Evolutionary conservation across 2,797 vertebrate species (phyloP).

Genomic region (Jordanella pulchra): DNA sequence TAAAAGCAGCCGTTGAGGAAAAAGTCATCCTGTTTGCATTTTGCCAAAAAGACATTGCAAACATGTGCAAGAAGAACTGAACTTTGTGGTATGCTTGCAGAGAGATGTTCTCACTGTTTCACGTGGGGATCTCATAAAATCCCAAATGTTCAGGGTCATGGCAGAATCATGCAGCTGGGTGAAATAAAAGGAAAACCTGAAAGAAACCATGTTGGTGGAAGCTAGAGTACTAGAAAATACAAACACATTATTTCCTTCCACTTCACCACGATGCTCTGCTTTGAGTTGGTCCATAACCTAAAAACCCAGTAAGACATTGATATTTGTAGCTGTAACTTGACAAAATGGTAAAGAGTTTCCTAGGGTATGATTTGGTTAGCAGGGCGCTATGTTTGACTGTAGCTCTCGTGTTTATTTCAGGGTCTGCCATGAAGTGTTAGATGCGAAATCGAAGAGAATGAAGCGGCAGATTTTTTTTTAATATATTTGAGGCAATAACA

Average conservation of each 20-base stretch:
- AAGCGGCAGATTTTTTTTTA: conserved; percentile 13
- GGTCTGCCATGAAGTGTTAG: conserved; percentile 22
- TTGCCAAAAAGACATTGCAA: no score
- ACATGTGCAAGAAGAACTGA: no score
- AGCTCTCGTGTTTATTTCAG: conserved; percentile 1
- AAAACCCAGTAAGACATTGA: not conserved
- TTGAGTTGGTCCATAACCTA: not conserved
- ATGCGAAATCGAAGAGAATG: conserved; percentile 24
- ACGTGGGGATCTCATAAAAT: no score
- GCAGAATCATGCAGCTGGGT: no score
- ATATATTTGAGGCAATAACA: not conserved
- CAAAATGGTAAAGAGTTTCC: not conserved
- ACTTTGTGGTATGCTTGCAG: no score
- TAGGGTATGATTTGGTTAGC: not conserved
- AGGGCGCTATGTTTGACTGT: not conserved
- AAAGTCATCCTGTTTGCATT: no score
- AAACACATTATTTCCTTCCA: not conserved
- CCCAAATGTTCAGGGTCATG: no score
- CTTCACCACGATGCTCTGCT: not conserved
- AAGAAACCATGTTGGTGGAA: no score
- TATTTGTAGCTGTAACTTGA: no score
- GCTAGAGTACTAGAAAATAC: no score
- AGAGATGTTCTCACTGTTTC: no score
- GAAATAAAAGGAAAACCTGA: no score
- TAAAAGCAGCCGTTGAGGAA: not conserved